Conservation (phyloP, 2,797 vertebrate species). For the Anabacerthia variegaticeps region DNA sequence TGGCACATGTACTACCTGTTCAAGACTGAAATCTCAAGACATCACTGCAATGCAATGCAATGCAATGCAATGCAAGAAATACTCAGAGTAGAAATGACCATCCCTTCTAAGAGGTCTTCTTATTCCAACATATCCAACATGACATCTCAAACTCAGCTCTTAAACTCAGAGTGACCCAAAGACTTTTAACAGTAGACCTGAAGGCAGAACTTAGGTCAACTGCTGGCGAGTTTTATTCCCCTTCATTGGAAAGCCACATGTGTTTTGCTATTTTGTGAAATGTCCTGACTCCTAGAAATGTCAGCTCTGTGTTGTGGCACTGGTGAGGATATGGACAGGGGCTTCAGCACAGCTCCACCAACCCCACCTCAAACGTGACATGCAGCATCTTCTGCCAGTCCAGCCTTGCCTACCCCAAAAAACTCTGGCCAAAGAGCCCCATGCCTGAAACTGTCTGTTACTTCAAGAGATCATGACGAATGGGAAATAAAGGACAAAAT, state of each 20-base stretch:
- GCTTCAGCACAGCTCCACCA: neutral
- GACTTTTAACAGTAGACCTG: neutral
- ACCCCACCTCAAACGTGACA: neutral
- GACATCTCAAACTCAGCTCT: neutral
- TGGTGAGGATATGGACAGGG: neutral
- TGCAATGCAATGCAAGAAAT: neutral
- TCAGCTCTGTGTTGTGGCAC: neutral
- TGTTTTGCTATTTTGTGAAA: neutral
- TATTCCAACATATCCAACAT: neutral
- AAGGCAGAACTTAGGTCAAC: neutral
- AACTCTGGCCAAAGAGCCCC: neutral
- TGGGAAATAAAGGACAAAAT: neutral
- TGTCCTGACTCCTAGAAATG: neutral
- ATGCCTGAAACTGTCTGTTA: neutral
- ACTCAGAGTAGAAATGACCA: neutral
- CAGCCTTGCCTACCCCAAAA: neutral
- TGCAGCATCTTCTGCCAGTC: neutral
- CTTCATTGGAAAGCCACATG: neutral
- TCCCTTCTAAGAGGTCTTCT: neutral
- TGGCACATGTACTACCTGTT: neutral
- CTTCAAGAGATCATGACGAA: neutral
- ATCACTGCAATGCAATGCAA: neutral
- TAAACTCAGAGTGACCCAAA: neutral
- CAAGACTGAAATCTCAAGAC: neutral
- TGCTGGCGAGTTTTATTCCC: neutral